These are phyloP conservation scores for Euphysa ruthae DNA, from an alignment of 30 jellyfish, hydroid and myxozoan genomes.

Conservation along the genomic window DNA sequence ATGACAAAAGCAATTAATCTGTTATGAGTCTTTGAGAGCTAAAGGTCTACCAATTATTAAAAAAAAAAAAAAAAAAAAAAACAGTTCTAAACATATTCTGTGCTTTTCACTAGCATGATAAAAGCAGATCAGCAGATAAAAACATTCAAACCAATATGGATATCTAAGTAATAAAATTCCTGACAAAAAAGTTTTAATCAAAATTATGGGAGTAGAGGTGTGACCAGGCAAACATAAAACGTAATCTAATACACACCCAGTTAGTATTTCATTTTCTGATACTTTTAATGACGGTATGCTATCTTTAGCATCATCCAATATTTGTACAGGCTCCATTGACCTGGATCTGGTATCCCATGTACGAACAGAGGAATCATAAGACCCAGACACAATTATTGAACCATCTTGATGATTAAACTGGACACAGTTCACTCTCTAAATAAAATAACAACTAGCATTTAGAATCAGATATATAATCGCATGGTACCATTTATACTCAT, in stretches of 20 bases:
- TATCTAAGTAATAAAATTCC: too few species aligned
- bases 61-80: too few species aligned
- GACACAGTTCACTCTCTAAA: slow-evolving; percentile 76
- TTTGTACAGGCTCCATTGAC: slow-evolving; percentile 73
- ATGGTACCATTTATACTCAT: slow-evolving; percentile 73
- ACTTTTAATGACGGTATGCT: slow-evolving; percentile 63
- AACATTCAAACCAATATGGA: too few species aligned
- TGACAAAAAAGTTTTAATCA: too few species aligned
- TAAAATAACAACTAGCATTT: slow-evolving; percentile 45
- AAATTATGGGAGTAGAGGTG: too few species aligned
- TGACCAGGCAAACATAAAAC: too few species aligned
- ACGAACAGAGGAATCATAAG: slow-evolving; percentile 85
- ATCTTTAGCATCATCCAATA: slow-evolving; percentile 80
- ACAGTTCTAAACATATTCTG: too few species aligned
- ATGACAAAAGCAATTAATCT: too few species aligned
- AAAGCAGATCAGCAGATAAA: too few species aligned
- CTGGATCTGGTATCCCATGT: slow-evolving; percentile 93
- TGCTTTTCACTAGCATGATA: too few species aligned
- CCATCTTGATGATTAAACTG: slow-evolving; percentile 58
- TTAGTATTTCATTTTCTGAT: slow-evolving; percentile 55
- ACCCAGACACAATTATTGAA: slow-evolving; percentile 81
- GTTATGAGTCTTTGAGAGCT: too few species aligned
- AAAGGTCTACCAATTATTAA: too few species aligned
- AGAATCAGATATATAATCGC: slow-evolving; percentile 70
- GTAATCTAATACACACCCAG: slow-evolving; percentile 92